These are phyloP conservation scores for Zaprionus inermis DNA, from an alignment of 1,140 invertebrate genomes.

Conservation along the genomic window DNA sequence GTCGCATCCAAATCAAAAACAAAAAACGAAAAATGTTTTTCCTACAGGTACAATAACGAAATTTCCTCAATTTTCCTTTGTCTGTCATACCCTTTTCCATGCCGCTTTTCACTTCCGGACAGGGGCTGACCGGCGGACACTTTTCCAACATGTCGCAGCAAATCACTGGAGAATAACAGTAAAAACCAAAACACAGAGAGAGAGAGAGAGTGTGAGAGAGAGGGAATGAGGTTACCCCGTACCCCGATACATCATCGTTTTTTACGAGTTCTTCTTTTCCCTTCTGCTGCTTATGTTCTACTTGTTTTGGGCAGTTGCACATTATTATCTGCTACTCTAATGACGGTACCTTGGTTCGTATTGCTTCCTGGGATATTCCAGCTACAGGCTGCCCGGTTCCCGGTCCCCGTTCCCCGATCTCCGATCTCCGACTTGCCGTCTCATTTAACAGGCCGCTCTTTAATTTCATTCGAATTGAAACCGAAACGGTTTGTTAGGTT, in stretches of 20 bases:
- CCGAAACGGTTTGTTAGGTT: conserved; percentile 44
- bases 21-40: neutral
- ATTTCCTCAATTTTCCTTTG: conserved; percentile 8
- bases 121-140: conserved; percentile 1
- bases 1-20: conserved; percentile 3
- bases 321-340: conserved; percentile 46
- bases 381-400: too few species aligned
- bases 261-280: conserved; percentile 40
- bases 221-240: conserved; percentile 41
- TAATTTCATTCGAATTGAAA: conserved; percentile 71
- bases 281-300: conserved; percentile 21
- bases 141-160: neutral
- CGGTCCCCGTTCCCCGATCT: too few species aligned
- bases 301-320: conserved; percentile 37
- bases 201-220: neutral
- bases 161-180: conserved; percentile 14
- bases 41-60: conserved; percentile 11
- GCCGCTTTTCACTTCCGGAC: neutral
- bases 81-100: conserved; percentile 38
- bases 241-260: conserved; percentile 26
- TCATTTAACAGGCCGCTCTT: conserved; percentile 63
- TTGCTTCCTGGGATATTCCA: neutral
- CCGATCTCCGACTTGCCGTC: conserved; percentile 22
- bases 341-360: conserved; percentile 39
- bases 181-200: conserved; percentile 3